phyloP scores from a whole-genome alignment of 1,140 invertebrate genomes.

The Drosophila kepulauana region DNA sequence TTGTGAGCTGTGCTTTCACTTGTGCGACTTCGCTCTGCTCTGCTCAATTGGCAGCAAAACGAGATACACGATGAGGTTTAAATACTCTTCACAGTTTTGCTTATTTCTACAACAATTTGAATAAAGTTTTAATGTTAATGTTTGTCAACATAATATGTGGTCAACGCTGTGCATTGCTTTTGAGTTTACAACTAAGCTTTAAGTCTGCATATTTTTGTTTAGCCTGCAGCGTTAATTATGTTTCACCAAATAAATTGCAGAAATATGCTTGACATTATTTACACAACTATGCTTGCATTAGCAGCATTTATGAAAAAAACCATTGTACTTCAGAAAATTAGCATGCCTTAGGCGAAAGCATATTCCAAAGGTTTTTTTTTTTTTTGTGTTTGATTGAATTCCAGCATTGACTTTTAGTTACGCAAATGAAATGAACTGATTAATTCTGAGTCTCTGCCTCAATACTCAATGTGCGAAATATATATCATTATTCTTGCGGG shows the following conservation, averaged over 20 bases:
- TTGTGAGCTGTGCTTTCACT: constrained; percentile 35
- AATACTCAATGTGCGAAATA: neutral
- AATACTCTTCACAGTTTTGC: neutral
- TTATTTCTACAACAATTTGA: too few relatives aligned
- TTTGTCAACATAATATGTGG: too few relatives aligned
- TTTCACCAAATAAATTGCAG: too few relatives aligned
- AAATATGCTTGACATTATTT: too few relatives aligned
- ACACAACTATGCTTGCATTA: too few relatives aligned
- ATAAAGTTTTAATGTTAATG: too few relatives aligned
- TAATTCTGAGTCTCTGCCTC: neutral
- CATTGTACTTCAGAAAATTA: neutral
- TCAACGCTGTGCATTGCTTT: too few relatives aligned
- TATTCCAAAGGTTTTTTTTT: neutral
- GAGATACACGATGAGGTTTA: neutral
- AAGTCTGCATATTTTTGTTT: too few relatives aligned
- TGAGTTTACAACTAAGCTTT: too few relatives aligned
- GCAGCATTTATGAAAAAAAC: neutral
- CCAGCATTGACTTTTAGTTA: constrained; percentile 4
- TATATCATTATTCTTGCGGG: neutral
- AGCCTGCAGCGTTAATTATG: too few relatives aligned
- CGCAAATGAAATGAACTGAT: constrained; percentile 4
- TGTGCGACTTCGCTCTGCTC: constrained; percentile 13
- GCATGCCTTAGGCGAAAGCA: neutral
- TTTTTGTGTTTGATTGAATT: constrained; percentile 1
- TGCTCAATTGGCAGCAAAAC: constrained; percentile 6